phyloP scores from a whole-genome alignment of 2,888 invertebrate genomes.

The Polydrusus pterygomalis region DNA sequence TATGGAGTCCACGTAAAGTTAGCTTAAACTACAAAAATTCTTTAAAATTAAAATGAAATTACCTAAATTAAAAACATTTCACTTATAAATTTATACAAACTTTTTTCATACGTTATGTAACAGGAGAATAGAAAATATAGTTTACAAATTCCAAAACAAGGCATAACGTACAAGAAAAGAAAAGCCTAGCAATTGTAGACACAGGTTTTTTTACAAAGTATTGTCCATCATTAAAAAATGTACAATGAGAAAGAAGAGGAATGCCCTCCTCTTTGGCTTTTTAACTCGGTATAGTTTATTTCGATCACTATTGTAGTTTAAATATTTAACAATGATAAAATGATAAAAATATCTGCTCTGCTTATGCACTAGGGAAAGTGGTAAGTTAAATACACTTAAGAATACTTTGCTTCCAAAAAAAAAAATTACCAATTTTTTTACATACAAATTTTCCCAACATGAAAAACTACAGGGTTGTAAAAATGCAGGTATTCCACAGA shows the following conservation, averaged over 20 bases:
- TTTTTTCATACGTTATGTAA: conserved; percentile 23
- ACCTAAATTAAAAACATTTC: conserved; percentile 46
- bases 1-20: conserved; percentile 60
- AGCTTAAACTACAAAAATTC: conserved; percentile 30
- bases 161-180: conserved; percentile 27
- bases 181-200: conserved; percentile 5
- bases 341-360: conserved; percentile 71
- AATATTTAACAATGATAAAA: conserved; percentile 60
- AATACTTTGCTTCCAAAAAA: conserved; percentile 38
- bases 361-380: conserved; percentile 68
- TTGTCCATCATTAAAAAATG: conserved; percentile 59
- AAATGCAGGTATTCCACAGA: neutral
- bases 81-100: conserved; percentile 37
- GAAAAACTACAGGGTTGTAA: neutral
- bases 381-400: conserved; percentile 47
- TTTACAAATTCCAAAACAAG: conserved; percentile 7
- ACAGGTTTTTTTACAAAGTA: conserved; percentile 47
- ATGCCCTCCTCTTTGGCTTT: conserved; percentile 61
- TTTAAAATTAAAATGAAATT: conserved; percentile 22
- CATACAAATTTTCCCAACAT: neutral
- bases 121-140: conserved; percentile 33
- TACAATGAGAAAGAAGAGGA: conserved; percentile 56
- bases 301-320: conserved; percentile 17
- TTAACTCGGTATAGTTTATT: conserved; percentile 63
- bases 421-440: conserved; percentile 40